Conservation (phyloP, 2,113 vertebrate genomes). For the Haplochromis vanheusdeni region DNA sequence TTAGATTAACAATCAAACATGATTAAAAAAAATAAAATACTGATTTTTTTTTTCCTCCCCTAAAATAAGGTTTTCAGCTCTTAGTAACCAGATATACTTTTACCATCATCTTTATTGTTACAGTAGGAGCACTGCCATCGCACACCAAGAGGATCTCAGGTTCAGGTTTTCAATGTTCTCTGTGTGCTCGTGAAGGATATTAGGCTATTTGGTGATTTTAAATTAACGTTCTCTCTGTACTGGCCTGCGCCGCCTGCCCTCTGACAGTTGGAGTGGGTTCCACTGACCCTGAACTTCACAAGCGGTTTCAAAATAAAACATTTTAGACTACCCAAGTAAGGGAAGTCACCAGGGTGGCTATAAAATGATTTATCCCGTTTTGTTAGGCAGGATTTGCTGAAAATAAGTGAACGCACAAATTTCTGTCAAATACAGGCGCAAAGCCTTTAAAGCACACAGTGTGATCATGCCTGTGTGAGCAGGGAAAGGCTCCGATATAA, state of each 20-base stretch:
- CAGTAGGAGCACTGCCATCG: not conserved
- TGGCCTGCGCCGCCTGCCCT: accelerated
- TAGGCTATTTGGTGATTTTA: not conserved
- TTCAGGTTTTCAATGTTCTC: not conserved
- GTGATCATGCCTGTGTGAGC: not conserved
- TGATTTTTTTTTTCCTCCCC: accelerated
- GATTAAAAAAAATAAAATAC: accelerated
- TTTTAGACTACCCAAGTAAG: accelerated
- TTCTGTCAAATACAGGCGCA: accelerated
- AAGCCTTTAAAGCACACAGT: not conserved
- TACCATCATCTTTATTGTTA: not conserved
- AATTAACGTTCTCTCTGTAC: accelerated
- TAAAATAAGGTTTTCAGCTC: not conserved
- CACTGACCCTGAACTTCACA: accelerated
- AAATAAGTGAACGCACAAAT: not conserved
- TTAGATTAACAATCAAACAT: not conserved
- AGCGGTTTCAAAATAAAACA: not conserved
- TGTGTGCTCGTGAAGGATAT: not conserved
- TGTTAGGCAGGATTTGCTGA: accelerated
- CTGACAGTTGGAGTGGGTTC: not conserved
- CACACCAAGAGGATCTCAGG: accelerated
- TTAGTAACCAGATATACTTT: not conserved
- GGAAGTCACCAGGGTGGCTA: accelerated
- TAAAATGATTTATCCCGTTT: accelerated
- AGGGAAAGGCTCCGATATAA: not conserved